Evolutionary conservation across 2,113 vertebrate species (phyloP).

Genomic region (Rhadina sibilatrix): DNA sequence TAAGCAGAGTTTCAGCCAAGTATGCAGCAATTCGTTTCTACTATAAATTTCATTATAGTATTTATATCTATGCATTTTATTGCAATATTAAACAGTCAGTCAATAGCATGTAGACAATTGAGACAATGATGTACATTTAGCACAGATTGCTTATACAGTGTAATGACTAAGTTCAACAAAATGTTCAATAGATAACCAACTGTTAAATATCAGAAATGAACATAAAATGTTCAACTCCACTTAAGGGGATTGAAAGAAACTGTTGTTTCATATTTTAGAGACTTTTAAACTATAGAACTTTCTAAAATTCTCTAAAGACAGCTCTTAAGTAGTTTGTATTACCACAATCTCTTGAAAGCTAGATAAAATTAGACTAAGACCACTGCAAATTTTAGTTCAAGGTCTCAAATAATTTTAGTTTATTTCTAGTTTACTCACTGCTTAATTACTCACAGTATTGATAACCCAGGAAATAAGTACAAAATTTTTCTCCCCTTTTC

Average conservation of each 20-base stretch:
- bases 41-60: not conserved
- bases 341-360: not conserved
- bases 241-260: not conserved
- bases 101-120: not conserved
- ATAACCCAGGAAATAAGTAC: not conserved
- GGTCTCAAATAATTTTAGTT: not conserved
- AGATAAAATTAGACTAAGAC: not conserved
- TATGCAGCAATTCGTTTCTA: not conserved
- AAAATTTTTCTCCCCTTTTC: fast-evolving
- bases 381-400: not conserved
- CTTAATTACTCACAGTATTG: not conserved
- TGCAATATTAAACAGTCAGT: not conserved
- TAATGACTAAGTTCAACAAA: not conserved
- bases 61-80: not conserved
- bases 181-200: not conserved
- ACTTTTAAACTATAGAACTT: not conserved
- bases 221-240: not conserved
- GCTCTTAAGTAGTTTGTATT: not conserved
- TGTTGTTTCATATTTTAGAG: not conserved
- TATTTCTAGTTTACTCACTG: not conserved
- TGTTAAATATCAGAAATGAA: not conserved
- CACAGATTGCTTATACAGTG: not conserved
- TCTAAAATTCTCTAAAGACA: not conserved
- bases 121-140: not conserved
- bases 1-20: not conserved